Percentiles rank a stretch among this genome's conserved stretches.
Evolutionary conservation across 2,113 vertebrate species (phyloP).

Genomic region (Plotosus lineatus): DNA sequence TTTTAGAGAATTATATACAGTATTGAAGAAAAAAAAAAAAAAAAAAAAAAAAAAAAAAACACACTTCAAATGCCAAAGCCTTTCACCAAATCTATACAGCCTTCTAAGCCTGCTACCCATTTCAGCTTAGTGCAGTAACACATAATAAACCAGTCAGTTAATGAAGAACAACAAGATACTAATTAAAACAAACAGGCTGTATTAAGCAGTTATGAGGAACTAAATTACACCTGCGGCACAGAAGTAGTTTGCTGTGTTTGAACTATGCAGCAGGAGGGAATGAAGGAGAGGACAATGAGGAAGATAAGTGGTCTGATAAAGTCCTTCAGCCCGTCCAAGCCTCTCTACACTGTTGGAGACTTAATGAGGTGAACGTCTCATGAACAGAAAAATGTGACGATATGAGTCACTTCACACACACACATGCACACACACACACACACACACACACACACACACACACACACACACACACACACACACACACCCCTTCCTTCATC

Average conservation of each 20-base stretch:
- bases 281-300: conserved; percentile 43
- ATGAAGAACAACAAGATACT: neutral
- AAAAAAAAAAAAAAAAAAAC: neutral
- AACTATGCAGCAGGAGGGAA: conserved; percentile 16
- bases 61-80: conserved; percentile 25
- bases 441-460: too few species aligned
- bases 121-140: neutral
- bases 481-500: conserved; percentile 1
- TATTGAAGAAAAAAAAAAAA: too few species aligned
- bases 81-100: neutral
- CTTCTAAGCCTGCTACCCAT: neutral
- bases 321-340: conserved; percentile 48
- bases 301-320: conserved; percentile 47
- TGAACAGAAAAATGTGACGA: conserved; percentile 51
- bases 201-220: conserved; percentile 2
- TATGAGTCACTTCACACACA: conserved; percentile 50
- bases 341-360: conserved; percentile 55
- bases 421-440: too few species aligned
- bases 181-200: neutral
- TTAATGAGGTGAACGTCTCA: conserved; percentile 60
- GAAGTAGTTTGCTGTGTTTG: conserved; percentile 29
- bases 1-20: conserved; percentile 42
- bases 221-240: neutral
- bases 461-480: too few species aligned
- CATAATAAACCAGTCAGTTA: neutral